A percentile compares a stretch with the other conserved stretches of the same genome.
These are phyloP conservation scores for Melanogrammus aeglefinus DNA, from an alignment of 2,797 vertebrate genomes.

Conservation along the genomic window DNA sequence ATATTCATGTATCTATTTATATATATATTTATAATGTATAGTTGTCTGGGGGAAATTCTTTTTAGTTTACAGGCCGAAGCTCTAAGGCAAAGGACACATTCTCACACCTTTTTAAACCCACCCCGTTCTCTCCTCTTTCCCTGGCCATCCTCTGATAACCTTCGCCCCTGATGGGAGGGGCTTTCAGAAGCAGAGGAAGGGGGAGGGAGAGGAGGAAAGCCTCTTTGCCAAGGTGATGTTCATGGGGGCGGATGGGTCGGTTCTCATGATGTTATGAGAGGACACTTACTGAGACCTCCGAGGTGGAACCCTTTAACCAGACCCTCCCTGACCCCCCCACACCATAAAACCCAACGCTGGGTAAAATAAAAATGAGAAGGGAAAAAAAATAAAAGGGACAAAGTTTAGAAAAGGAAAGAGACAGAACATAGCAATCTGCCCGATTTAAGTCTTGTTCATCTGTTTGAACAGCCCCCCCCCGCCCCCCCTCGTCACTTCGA, in stretches of 20 bases:
- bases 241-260: conserved; percentile 2
- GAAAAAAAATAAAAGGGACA: neutral
- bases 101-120: conserved; percentile 50
- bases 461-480: conserved; percentile 3
- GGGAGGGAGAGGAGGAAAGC: conserved; percentile 22
- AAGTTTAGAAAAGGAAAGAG: conserved; percentile 15
- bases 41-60: conserved; percentile 55
- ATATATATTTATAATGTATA: conserved; percentile 69
- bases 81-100: conserved; percentile 75
- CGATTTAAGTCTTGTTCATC: conserved; percentile 29
- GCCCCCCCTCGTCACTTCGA: neutral
- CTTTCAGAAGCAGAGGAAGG: conserved; percentile 8
- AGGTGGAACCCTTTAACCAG: conserved; percentile 18
- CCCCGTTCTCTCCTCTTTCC: conserved; percentile 23
- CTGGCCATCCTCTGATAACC: neutral
- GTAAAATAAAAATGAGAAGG: conserved; percentile 5
- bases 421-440: conserved; percentile 26
- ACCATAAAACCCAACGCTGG: neutral
- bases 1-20: conserved; percentile 63
- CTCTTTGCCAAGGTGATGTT: conserved; percentile 34
- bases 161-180: conserved; percentile 13
- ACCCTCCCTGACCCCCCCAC: conserved; percentile 13
- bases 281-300: conserved; percentile 26
- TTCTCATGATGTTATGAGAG: conserved; percentile 50
- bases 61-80: conserved; percentile 67